Conservation (phyloP, 1,140 invertebrate species). For the Ceratina japonica region DNA sequence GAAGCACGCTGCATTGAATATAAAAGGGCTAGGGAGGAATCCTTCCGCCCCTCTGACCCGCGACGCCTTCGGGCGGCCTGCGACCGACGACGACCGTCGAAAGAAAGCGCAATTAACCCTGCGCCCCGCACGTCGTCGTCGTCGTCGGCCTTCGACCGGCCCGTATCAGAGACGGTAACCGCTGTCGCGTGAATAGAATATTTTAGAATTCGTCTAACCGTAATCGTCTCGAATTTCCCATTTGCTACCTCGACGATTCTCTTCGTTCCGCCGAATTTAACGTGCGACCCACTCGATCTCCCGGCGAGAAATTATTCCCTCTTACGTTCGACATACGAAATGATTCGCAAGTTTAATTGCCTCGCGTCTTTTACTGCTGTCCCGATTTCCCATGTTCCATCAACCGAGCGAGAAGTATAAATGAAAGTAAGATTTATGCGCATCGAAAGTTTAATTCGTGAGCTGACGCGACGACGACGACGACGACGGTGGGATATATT, state of each 20-base stretch:
- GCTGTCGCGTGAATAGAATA: conserved; percentile 8
- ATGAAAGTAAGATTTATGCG: no score
- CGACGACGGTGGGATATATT: no score
- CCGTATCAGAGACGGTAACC: not conserved
- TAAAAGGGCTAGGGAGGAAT: conserved; percentile 40
- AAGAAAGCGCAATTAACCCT: conserved; percentile 43
- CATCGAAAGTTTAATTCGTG: no score
- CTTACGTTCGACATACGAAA: not conserved
- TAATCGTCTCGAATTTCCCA: not conserved
- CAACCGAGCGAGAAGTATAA: not conserved
- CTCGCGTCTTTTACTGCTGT: not conserved
- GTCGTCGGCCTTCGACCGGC: not conserved
- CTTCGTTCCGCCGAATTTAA: not conserved
- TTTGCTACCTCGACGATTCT: not conserved
- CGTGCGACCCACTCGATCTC: not conserved
- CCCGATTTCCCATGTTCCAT: not conserved
- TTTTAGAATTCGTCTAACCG: not conserved
- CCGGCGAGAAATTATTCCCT: not conserved
- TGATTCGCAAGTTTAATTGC: conserved; percentile 14
- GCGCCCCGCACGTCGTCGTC: not conserved
- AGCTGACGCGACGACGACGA: no score
- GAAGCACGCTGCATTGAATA: conserved; percentile 63
- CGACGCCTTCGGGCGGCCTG: conserved; percentile 28
- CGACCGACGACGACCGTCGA: not conserved
- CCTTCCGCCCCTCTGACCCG: no score